Evolutionary conservation across 2,797 vertebrate genomes (phyloP).

Genomic region (Graptemys geographica): DNA sequence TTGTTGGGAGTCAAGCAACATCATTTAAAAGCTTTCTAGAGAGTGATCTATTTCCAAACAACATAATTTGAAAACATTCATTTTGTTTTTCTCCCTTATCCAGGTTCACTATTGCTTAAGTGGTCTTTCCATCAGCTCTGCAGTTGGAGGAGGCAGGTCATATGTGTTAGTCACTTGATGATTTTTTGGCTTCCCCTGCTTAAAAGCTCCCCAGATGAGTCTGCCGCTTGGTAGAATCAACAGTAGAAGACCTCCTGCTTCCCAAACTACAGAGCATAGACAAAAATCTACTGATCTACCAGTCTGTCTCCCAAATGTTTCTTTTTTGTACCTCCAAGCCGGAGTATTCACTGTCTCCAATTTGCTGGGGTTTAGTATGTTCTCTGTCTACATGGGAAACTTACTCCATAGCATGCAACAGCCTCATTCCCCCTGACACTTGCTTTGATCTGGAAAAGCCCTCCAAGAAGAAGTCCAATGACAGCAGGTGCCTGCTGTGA

Average conservation of each 20-base stretch:
- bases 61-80: conserved; percentile 11
- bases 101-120: not conserved
- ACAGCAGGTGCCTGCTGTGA: fast-evolving
- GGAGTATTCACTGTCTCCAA: not conserved
- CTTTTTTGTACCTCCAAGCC: not conserved
- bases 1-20: conserved; percentile 22
- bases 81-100: not conserved
- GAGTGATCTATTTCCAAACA: not conserved
- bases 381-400: not conserved
- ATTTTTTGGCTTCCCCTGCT: conserved; percentile 15
- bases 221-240: not conserved
- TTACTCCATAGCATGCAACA: not conserved
- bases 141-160: not conserved
- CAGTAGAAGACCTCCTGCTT: not conserved
- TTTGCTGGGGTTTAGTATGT: not conserved
- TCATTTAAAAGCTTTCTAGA: conserved; percentile 29
- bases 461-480: not conserved
- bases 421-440: not conserved
- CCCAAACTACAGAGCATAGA: not conserved
- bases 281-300: not conserved
- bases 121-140: not conserved
- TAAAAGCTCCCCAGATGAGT: not conserved
- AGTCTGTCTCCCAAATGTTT: not conserved
- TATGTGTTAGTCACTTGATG: not conserved
- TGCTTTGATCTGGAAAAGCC: not conserved